Evolutionary conservation across 2,113 vertebrate species (phyloP), one percentile per base, ranked within the genome.

Genomic region (Pedionomus torquatus): DNA sequence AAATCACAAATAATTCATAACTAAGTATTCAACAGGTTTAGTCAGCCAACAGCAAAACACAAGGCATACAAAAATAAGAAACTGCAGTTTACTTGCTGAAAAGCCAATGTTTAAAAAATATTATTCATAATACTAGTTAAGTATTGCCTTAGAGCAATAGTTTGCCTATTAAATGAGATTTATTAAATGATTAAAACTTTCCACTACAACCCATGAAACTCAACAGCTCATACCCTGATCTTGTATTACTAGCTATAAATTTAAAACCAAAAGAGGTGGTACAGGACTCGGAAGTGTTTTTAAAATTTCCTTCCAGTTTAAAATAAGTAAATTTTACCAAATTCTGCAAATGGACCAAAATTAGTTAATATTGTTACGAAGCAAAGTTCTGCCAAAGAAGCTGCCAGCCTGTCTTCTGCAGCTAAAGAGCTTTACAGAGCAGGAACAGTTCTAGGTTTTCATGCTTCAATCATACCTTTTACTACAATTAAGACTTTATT

Each of bases 11-110:
- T 65, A 0, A 74, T 46, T 61, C 85, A 46, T 48, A 37, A 6
- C 68, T 60, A 64, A 21, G 4, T 84, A 48, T 24, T 52, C 26
- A 81, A 28, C 21, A 35, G 2, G n/a, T 76, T 83, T 30, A 94
- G 26, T 5, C 37, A n/a, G 21, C 14, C 58, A 61, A 46, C 5
- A 52, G 33, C 12, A 93, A 64, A 25, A 71, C 0, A 1, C 14
- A 54, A 54, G 24, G 5, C 51, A 79, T 3, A 10, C 1, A 7
- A 1, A 83, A 25, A 7, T 2, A 64, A 2, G 0, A 58, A 12
- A 49, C 1, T 21, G 15, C 15, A 35, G 13, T 10, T 52, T 63
- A 28, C 51, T 52, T 63, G 14, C 25, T 52, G 80, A 20, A 78
- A 5, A 54, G 2, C 51, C 57, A 39, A 51, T 9, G 3, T 14